Percentiles rank a stretch among this genome's conserved stretches.
These are phyloP conservation scores for Salvelinus namaycush DNA, from an alignment of 2,113 vertebrate species.

Conservation along the genomic window DNA sequence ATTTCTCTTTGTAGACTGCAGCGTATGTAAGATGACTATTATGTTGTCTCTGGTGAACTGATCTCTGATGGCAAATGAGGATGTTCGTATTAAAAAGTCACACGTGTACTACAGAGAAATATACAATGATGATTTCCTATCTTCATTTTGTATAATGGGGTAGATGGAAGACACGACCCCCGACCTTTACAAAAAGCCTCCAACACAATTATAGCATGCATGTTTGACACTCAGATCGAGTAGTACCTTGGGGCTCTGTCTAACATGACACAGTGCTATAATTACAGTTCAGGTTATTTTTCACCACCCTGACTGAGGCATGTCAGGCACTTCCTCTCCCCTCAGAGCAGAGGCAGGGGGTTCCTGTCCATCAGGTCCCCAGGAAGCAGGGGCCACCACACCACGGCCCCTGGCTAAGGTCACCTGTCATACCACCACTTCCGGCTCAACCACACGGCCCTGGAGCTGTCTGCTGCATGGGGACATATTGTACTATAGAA, in stretches of 20 bases:
- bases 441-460: too few species aligned
- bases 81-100: background rate
- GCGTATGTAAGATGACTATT: background rate
- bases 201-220: background rate
- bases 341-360: background rate
- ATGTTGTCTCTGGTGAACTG: background rate
- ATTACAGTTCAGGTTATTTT: background rate
- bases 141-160: background rate
- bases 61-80: background rate
- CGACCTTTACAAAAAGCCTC: background rate
- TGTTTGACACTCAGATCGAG: background rate
- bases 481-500: background rate
- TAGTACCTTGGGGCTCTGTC: background rate
- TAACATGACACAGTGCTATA: background rate
- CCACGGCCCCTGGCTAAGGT: too few species aligned
- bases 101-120: background rate
- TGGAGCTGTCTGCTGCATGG: too few species aligned
- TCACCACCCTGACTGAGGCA: conserved; percentile 3
- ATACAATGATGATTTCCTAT: background rate
- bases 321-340: background rate
- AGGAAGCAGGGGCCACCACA: background rate
- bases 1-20: background rate
- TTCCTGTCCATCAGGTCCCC: background rate
- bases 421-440: too few species aligned
- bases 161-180: background rate